Conservation (phyloP, 2,888 invertebrate species). For the Acanthococcus lagerstroemiae region DNA sequence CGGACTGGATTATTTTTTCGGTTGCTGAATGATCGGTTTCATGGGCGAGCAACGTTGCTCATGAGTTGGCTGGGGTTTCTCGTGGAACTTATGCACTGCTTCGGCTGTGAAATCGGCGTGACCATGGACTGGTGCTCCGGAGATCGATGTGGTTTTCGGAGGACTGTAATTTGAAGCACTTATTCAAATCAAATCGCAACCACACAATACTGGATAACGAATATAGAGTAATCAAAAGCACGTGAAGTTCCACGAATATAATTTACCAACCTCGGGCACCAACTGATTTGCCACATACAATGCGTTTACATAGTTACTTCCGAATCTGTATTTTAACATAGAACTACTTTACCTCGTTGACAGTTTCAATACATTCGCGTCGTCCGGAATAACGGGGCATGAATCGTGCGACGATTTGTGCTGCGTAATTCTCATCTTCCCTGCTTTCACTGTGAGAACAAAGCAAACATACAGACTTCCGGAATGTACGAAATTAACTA, state of each 20-base stretch:
- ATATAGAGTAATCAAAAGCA: too few relatives aligned
- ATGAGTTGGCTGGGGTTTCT: constrained; percentile 64
- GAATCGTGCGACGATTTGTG: constrained; percentile 49
- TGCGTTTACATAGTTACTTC: too few relatives aligned
- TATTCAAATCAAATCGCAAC: too few relatives aligned
- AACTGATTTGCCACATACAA: too few relatives aligned
- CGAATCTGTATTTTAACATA: too few relatives aligned
- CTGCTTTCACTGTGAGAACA: constrained; percentile 64
- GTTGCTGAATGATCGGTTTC: constrained; percentile 70
- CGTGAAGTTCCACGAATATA: too few relatives aligned
- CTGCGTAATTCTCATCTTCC: constrained; percentile 85
- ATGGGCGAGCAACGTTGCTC: constrained; percentile 40
- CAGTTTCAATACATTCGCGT: constrained; percentile 59
- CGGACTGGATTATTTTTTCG: constrained; percentile 79
- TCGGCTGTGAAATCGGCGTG: constrained; percentile 81
- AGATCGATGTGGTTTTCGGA: constrained; percentile 59
- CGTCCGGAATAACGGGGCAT: constrained; percentile 12
- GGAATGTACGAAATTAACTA: neutral
- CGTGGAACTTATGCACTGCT: constrained; percentile 71
- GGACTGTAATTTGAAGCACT: too few relatives aligned
- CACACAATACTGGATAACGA: too few relatives aligned
- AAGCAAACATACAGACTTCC: neutral
- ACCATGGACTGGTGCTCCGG: constrained; percentile 69
- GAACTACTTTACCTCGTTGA: constrained; percentile 53
- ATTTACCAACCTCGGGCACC: too few relatives aligned